phyloP scores from a whole-genome alignment of 1,140 invertebrate genomes.

The Drosophila serrata region DNA sequence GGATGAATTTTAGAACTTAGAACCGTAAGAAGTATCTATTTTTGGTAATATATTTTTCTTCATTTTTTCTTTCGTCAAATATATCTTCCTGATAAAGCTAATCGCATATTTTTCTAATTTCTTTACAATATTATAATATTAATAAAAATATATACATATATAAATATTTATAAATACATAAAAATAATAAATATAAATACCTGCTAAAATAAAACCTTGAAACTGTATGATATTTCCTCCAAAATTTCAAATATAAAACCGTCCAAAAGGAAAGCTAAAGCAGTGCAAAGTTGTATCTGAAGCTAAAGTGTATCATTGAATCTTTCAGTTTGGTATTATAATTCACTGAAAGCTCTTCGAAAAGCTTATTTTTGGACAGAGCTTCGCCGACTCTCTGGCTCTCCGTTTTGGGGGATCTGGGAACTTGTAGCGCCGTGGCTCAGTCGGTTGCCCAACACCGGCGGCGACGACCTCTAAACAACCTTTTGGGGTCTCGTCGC shows the following conservation, averaged over 20 bases:
- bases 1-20: no score
- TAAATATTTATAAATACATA: no score
- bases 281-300: conserved; percentile 17
- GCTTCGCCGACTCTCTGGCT: conserved; percentile 1
- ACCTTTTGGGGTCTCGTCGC: conserved; percentile 77
- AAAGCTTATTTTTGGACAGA: conserved; percentile 58
- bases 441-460: conserved; percentile 68
- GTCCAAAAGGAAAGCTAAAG: conserved; percentile 18
- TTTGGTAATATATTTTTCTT: no score
- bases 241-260: not conserved
- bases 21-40: no score
- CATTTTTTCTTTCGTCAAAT: no score
- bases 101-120: no score
- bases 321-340: not conserved
- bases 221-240: not conserved
- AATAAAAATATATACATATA: no score
- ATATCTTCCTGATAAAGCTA: no score
- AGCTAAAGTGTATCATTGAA: not conserved
- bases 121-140: no score
- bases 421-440: conserved; percentile 56
- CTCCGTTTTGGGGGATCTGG: conserved; percentile 25
- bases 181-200: not conserved
- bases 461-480: conserved; percentile 77
- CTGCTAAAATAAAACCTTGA: not conserved
- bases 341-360: conserved; percentile 39